Evolutionary conservation across 2,888 invertebrate genomes (phyloP).

Genomic region (Hypomecis punctinalis): DNA sequence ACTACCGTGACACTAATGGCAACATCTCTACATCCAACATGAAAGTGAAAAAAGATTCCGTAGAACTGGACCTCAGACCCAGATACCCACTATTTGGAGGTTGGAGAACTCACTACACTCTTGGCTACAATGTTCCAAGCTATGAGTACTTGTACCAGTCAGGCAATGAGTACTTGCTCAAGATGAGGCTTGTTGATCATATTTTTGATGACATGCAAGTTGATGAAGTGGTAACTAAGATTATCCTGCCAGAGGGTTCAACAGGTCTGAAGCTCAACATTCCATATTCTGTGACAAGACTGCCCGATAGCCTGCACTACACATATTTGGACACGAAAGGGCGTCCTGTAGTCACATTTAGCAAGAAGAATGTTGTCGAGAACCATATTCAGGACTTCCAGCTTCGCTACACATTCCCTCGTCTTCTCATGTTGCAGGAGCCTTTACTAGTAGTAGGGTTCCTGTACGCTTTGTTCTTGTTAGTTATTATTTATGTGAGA

Average conservation of each 20-base stretch:
- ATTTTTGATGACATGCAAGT: constrained; percentile 98
- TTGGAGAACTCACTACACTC: constrained; percentile 98
- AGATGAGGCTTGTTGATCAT: constrained; percentile 98
- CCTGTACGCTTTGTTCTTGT: constrained; percentile 94
- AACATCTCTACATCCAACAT: constrained; percentile 99
- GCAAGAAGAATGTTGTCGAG: constrained; percentile 95
- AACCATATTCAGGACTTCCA: constrained; percentile 98
- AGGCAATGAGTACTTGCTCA: constrained; percentile 92
- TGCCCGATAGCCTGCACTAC: constrained; percentile 91
- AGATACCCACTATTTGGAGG: constrained; percentile 99
- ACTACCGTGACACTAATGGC: constrained; percentile 98
- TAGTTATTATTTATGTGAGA: constrained; percentile 97
- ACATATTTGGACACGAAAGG: constrained; percentile 98
- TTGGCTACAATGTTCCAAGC: constrained; percentile 99
- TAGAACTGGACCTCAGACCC: constrained; percentile 97
- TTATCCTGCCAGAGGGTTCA: constrained; percentile 97
- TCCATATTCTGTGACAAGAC: constrained; percentile 92
- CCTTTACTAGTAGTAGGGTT: constrained; percentile 95
- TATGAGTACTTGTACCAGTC: constrained; percentile 96
- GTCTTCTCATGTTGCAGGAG: constrained; percentile 95
- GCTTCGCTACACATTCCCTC: constrained; percentile 94
- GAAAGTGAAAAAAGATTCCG: constrained; percentile 94
- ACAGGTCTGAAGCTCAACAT: constrained; percentile 91
- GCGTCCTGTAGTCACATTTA: constrained; percentile 93
- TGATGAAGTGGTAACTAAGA: constrained; percentile 93